These are phyloP conservation scores for Triplophysa tibetana DNA, from an alignment of 2,113 vertebrate species.

Conservation along the genomic window DNA sequence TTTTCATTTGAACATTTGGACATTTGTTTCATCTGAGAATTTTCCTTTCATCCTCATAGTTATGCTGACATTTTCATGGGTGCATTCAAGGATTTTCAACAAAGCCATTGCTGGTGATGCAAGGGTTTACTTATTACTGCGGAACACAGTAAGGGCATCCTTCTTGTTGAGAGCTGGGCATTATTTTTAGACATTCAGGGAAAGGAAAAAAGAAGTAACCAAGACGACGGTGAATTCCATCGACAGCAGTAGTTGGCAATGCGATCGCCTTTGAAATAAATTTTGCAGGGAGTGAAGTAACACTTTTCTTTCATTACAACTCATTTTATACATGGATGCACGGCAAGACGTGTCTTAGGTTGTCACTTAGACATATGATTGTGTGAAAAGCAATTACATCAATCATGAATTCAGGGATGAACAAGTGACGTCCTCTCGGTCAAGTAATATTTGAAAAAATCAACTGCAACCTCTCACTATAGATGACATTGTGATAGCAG, in stretches of 20 bases:
- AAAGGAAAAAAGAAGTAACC: constrained; percentile 39
- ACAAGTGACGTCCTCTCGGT: neutral
- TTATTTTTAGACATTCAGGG: constrained; percentile 45
- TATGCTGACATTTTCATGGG: neutral
- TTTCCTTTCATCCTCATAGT: neutral
- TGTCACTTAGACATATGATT: constrained; percentile 17
- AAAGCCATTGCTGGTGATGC: constrained; percentile 28
- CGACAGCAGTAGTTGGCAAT: constrained; percentile 24
- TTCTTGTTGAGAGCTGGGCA: constrained; percentile 25
- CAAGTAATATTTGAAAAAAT: constrained; percentile 14
- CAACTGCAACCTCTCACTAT: neutral
- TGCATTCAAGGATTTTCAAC: constrained; percentile 24
- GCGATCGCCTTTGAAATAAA: constrained; percentile 34
- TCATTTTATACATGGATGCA: neutral
- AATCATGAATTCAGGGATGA: neutral
- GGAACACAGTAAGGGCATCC: neutral
- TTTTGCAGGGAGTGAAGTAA: neutral
- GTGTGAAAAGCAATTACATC: neutral
- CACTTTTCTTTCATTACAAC: constrained; percentile 10
- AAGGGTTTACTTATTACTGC: constrained; percentile 33
- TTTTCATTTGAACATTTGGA: constrained; percentile 25
- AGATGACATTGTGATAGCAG: no score
- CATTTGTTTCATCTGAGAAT: constrained; percentile 20
- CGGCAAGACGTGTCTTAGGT: neutral
- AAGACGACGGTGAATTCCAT: constrained; percentile 43